These are phyloP conservation scores for Clepsis dumicolana DNA, from an alignment of 2,888 invertebrate species.

Conservation along the genomic window DNA sequence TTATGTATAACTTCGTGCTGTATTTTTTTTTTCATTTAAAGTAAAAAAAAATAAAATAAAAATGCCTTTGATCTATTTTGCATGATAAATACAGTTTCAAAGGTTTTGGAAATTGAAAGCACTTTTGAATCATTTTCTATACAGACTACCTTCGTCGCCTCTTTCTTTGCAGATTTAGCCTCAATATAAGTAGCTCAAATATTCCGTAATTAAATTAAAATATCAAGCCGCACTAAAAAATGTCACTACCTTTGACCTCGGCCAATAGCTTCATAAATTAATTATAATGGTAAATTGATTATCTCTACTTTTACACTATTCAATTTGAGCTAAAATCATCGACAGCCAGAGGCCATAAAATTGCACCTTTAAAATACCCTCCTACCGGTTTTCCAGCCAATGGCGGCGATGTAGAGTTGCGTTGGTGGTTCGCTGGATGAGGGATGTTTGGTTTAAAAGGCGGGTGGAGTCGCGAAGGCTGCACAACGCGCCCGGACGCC, in stretches of 20 bases:
- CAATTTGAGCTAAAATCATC: neutral
- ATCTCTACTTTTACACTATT: neutral
- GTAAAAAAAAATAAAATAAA: too few relatives aligned
- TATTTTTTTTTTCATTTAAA: too few relatives aligned
- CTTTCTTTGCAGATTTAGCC: neutral
- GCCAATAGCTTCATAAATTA: neutral
- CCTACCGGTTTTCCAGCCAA: slow-evolving; percentile 6
- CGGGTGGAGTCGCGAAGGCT: slow-evolving; percentile 28
- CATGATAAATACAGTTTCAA: too few relatives aligned
- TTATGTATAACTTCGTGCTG: too few relatives aligned
- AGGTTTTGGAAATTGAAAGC: too few relatives aligned
- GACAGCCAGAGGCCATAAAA: neutral
- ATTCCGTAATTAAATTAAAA: neutral
- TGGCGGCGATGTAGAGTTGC: slow-evolving; percentile 1
- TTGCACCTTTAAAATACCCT: neutral
- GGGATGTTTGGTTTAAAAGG: slow-evolving; percentile 36
- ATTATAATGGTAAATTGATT: neutral
- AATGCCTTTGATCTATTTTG: too few relatives aligned
- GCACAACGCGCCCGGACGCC: slow-evolving; percentile 33
- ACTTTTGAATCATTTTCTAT: too few relatives aligned
- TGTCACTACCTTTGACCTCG: neutral
- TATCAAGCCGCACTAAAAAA: neutral
- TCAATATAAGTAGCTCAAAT: neutral
- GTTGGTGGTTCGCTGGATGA: slow-evolving; percentile 18
- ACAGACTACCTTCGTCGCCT: neutral